A percentile compares a stretch with the other conserved stretches of the same genome.
phyloP scores from a whole-genome alignment of 2,888 invertebrate species.

The Protodeltote pygarga region DNA sequence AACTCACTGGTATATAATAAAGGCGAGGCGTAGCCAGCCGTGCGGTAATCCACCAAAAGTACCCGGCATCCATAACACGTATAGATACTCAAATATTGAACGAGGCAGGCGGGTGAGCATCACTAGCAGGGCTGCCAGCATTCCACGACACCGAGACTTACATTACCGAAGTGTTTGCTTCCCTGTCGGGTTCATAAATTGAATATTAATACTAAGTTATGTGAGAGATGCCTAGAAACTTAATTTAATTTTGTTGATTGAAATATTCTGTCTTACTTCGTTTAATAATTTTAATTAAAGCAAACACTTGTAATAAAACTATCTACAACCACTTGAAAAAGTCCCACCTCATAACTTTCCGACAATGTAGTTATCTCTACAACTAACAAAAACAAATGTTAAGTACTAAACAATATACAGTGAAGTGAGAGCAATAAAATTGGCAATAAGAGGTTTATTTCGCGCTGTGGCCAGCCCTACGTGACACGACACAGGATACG shows the following conservation, averaged over 20 bases:
- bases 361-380: no score
- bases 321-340: no score
- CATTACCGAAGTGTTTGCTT: conserved; percentile 13
- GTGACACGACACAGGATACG: conserved; percentile 71
- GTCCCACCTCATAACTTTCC: no score
- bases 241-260: not conserved
- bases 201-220: conserved; percentile 27
- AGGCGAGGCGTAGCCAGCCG: conserved; percentile 55
- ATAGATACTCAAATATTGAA: conserved; percentile 68
- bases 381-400: not conserved
- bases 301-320: no score
- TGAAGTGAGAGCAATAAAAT: conserved; percentile 20
- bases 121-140: conserved; percentile 51
- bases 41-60: conserved; percentile 65
- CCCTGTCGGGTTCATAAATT: conserved; percentile 5
- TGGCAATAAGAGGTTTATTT: conserved; percentile 28
- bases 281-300: no score
- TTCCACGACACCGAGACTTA: conserved; percentile 27
- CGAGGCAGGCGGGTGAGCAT: conserved; percentile 69
- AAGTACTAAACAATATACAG: conserved; percentile 15
- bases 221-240: conserved; percentile 11
- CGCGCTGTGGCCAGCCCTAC: conserved; percentile 39
- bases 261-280: not conserved
- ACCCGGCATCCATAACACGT: conserved; percentile 71
- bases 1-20: conserved; percentile 44